Evolutionary conservation across 2,797 vertebrate species (phyloP).

Genomic region (Hapalemur alaotrensis): DNA sequence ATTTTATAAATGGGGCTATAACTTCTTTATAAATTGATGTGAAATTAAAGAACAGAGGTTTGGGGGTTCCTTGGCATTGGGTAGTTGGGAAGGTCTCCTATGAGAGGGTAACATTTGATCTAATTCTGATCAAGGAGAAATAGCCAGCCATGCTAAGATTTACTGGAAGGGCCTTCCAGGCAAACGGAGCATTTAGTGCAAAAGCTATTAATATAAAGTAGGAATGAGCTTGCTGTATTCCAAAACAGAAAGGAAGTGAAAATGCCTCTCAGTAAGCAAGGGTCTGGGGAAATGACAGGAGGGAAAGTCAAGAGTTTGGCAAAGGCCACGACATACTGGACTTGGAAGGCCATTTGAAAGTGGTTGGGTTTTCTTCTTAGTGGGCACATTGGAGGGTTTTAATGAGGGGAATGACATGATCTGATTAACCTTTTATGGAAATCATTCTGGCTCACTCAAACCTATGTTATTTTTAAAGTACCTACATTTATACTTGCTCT

Average conservation of each 20-base stretch:
- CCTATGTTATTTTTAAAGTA: not conserved
- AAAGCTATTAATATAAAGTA: not conserved
- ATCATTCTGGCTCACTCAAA: not conserved
- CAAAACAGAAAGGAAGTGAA: not conserved
- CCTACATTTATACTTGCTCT: not conserved
- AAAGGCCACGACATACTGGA: not conserved
- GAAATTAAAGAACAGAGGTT: not conserved
- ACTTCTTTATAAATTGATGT: not conserved
- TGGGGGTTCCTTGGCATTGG: not conserved
- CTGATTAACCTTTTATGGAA: not conserved
- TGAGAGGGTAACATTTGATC: not conserved
- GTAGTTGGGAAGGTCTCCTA: not conserved
- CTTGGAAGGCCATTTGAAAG: not conserved
- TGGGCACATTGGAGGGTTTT: not conserved
- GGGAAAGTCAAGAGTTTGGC: not conserved
- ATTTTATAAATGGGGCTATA: not conserved
- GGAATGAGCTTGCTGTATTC: not conserved
- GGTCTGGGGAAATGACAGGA: not conserved
- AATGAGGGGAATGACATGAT: not conserved
- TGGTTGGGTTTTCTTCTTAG: not conserved
- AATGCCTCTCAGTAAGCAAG: not conserved
- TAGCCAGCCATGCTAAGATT: not conserved
- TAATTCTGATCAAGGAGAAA: no score
- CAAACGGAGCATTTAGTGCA: not conserved
- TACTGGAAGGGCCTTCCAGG: not conserved